Conservation (phyloP, 2,113 vertebrate species). For the Lepidothrix coronata region DNA sequence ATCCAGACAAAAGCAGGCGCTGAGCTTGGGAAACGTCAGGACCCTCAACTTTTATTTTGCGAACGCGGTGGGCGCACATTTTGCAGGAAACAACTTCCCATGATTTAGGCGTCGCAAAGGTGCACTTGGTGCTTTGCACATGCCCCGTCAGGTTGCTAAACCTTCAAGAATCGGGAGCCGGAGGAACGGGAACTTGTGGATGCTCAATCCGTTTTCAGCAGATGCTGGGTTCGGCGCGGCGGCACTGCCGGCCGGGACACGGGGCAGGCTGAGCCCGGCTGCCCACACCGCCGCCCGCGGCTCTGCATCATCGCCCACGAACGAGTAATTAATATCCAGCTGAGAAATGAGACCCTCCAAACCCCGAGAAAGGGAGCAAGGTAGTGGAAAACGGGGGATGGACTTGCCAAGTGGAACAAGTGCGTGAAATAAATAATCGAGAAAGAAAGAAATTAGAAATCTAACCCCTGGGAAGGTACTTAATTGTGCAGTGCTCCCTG, state of each 20-base stretch:
- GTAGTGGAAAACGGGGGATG: neutral
- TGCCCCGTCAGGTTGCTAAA: neutral
- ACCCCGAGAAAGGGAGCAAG: neutral
- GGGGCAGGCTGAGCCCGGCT: neutral
- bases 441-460: neutral
- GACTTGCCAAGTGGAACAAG: neutral
- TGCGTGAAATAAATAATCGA: neutral
- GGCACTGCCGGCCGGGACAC: neutral
- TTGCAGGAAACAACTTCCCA: constrained; percentile 31
- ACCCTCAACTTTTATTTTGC: neutral
- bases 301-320: neutral
- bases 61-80: neutral
- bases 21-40: neutral
- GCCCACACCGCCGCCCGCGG: neutral
- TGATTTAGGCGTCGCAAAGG: neutral
- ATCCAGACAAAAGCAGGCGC: neutral
- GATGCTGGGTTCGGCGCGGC: neutral
- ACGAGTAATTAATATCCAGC: neutral
- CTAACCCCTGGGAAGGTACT: neutral
- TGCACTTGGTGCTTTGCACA: neutral
- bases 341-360: neutral
- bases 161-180: neutral
- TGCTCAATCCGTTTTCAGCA: neutral
- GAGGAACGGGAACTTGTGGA: neutral
- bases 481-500: neutral